Evolutionary conservation across 1,140 invertebrate genomes (phyloP).

Genomic region (Bradysia coprophila): DNA sequence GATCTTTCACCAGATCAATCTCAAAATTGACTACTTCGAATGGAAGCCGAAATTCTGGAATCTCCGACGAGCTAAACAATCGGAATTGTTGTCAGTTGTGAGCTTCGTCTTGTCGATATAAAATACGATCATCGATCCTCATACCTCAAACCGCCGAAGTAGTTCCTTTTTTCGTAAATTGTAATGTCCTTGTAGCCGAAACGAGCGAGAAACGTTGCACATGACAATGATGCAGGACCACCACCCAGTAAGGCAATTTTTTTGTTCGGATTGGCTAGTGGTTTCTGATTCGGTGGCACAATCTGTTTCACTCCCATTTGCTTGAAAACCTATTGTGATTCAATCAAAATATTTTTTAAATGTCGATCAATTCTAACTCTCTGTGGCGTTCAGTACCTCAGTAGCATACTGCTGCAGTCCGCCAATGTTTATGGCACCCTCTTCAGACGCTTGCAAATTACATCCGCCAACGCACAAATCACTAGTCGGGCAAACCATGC

Average conservation of each 20-base stretch:
- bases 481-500: constrained; percentile 98
- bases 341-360: too few relatives aligned
- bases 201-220: constrained; percentile 85
- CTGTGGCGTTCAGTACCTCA: too few relatives aligned
- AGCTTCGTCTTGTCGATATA: too few relatives aligned
- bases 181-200: constrained; percentile 83
- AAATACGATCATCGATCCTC: too few relatives aligned
- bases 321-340: constrained; percentile 80
- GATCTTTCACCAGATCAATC: constrained; percentile 73
- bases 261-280: constrained; percentile 34
- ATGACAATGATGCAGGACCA: constrained; percentile 92
- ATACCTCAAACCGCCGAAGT: constrained; percentile 75
- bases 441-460: constrained; percentile 86
- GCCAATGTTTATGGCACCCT: constrained; percentile 96
- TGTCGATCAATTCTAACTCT: too few relatives aligned
- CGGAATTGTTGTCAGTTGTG: too few relatives aligned
- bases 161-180: constrained; percentile 80
- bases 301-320: constrained; percentile 83
- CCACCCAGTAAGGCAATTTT: constrained; percentile 86
- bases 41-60: constrained; percentile 91
- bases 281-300: constrained; percentile 43
- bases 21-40: constrained; percentile 88
- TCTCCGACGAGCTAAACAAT: constrained; percentile 72
- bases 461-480: constrained; percentile 96
- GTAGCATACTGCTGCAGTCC: constrained; percentile 95